phyloP scores from a whole-genome alignment of 2,888 invertebrate species.

The Oxycera nigricornis region DNA sequence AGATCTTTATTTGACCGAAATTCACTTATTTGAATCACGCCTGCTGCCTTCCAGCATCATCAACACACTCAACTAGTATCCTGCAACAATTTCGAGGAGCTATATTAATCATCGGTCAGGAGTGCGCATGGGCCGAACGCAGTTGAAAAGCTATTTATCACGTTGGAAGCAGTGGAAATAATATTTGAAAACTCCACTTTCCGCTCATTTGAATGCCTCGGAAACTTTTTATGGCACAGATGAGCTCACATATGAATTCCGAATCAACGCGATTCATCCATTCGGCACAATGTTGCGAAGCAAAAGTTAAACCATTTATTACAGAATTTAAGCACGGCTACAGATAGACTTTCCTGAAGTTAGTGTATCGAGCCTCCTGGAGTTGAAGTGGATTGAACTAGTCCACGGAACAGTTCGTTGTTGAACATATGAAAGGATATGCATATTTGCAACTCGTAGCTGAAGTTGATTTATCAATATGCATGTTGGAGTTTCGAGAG shows the following conservation, averaged over 20 bases:
- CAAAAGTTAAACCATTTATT: slow-evolving; percentile 38
- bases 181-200: not conserved
- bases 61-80: not conserved
- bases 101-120: slow-evolving; percentile 31
- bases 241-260: slow-evolving; percentile 24
- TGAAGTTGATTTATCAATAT: not conserved
- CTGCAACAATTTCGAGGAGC: not conserved
- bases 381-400: slow-evolving; percentile 22
- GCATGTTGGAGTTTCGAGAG: not conserved
- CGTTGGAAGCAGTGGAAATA: not conserved
- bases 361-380: slow-evolving; percentile 23
- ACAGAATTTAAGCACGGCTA: slow-evolving; percentile 7
- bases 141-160: slow-evolving; percentile 31
- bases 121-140: not conserved
- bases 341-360: slow-evolving; percentile 14
- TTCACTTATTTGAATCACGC: not conserved
- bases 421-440: not conserved
- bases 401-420: too few relatives aligned
- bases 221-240: not conserved
- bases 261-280: slow-evolving; percentile 10
- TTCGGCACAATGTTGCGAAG: slow-evolving; percentile 9
- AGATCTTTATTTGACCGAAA: not conserved
- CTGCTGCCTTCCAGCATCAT: not conserved
- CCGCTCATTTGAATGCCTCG: not conserved
- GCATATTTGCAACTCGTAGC: not conserved